Percentiles rank a stretch among this genome's conserved stretches.
Conservation (phyloP, 2,113 vertebrate species). For the Pavo muticus region DNA sequence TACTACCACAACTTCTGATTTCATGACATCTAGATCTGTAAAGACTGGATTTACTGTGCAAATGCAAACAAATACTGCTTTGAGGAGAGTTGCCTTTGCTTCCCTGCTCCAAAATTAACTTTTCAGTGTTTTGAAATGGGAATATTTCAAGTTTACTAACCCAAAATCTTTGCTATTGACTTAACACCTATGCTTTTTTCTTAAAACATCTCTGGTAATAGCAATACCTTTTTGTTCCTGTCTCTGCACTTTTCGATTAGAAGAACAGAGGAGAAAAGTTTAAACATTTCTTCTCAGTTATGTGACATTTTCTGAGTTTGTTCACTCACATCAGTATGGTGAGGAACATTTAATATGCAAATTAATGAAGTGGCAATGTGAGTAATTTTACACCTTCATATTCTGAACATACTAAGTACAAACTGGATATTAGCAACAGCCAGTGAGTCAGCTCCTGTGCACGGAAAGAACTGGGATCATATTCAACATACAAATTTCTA, state of each 20-base stretch:
- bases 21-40: neutral
- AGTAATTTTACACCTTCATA: conserved; percentile 26
- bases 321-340: neutral
- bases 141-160: neutral
- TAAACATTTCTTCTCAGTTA: neutral
- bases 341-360: neutral
- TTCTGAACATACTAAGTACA: neutral
- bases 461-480: neutral
- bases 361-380: conserved; percentile 15
- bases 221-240: neutral
- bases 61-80: neutral
- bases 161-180: neutral
- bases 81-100: neutral
- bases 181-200: neutral
- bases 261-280: neutral
- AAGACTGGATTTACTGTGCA: neutral
- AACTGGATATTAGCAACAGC: neutral
- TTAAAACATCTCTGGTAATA: neutral
- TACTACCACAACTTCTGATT: neutral
- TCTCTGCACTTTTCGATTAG: neutral
- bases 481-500: conserved; percentile 21
- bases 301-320: neutral
- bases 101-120: neutral
- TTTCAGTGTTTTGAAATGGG: neutral
- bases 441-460: conserved; percentile 2